Base-by-base conservation (phyloP, 2,888 invertebrate genomes). In the Chromoteleia sp. region DNA sequence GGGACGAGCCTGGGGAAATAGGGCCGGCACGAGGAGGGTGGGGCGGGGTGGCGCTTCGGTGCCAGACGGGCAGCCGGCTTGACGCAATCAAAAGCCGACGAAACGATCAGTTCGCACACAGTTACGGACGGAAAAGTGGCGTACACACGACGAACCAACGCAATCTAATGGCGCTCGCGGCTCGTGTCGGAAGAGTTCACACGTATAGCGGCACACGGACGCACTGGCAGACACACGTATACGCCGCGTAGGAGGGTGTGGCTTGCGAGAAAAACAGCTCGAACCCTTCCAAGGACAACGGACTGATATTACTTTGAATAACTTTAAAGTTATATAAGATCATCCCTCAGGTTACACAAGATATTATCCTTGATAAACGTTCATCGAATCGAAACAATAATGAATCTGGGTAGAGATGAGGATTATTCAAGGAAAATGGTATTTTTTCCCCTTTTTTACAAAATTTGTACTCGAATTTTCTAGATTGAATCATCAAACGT, bases 211-310 rank as follows among this genome's bases (percentile, higher is more conserved):
- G n/a, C 25, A 14, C 63, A 7, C 12, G 33, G 25, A 25, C 52
- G 33, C 33, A 56, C 33, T 4, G 7, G 7, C 19, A 21, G 6
- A 17, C 10, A 43, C 6, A 30, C 36, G 7, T 48, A 36, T 39
- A 33, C 14, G 39, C 52, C 33, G 12, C 39, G 29, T 14, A 52
- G 56, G 63, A 70, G 77, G 70, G 77, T 77, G 77, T 77, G 77
- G 77, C 77, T 63, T 54, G 48, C 50, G 10, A 65, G 71, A 71
- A 71, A 78, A 78, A 71, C 71, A 63, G 43, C 36, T 36, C 76
- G 67, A 65, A 78, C 45, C 65, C 65, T 71, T 30, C 70, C 63
- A 77, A 71, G 78, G 71, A 71, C 71, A 71, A 50, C 29, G 43
- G 19, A 41, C 41, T 52, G 65, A 71, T 33, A 58, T 71, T 58